A percentile compares a stretch with the other conserved stretches of the same genome.
phyloP scores from a whole-genome alignment of 2,888 invertebrate species.

The Encarsia formosa region DNA sequence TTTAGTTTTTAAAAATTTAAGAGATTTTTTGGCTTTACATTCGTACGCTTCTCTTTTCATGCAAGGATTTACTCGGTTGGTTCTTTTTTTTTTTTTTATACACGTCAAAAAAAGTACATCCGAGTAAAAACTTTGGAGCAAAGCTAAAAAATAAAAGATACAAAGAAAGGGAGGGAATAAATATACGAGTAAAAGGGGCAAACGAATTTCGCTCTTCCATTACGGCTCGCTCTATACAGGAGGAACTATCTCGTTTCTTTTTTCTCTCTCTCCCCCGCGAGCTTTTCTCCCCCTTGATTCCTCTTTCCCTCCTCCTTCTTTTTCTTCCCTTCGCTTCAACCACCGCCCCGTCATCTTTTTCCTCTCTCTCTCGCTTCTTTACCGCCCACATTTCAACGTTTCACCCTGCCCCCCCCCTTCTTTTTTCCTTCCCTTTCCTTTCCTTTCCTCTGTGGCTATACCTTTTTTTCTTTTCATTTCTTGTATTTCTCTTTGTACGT shows the following conservation, averaged over 20 bases:
- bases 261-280: slow-evolving; percentile 29
- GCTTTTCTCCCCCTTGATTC: slow-evolving; percentile 32
- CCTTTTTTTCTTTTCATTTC: slow-evolving; percentile 1
- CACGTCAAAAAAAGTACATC: no score
- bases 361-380: slow-evolving; percentile 12
- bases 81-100: no score
- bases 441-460: background rate
- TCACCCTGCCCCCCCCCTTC: slow-evolving; percentile 8
- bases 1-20: no score
- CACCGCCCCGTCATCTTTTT: slow-evolving; percentile 16
- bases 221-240: slow-evolving; percentile 23
- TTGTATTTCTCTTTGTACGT: background rate
- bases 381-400: no score
- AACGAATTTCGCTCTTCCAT: slow-evolving; percentile 23
- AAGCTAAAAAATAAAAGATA: slow-evolving; percentile 4
- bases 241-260: slow-evolving; percentile 27
- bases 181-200: slow-evolving; percentile 13
- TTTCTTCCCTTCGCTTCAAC: slow-evolving; percentile 12
- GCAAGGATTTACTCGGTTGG: no score
- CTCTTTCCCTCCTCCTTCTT: slow-evolving; percentile 25
- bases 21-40: no score
- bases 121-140: no score
- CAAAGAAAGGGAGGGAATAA: background rate
- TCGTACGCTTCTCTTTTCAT: no score
- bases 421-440: slow-evolving; percentile 8